Evolutionary conservation across 2,888 invertebrate species (phyloP), one percentile per base, ranked within the genome.

Genomic region (Colostygia pectinataria): DNA sequence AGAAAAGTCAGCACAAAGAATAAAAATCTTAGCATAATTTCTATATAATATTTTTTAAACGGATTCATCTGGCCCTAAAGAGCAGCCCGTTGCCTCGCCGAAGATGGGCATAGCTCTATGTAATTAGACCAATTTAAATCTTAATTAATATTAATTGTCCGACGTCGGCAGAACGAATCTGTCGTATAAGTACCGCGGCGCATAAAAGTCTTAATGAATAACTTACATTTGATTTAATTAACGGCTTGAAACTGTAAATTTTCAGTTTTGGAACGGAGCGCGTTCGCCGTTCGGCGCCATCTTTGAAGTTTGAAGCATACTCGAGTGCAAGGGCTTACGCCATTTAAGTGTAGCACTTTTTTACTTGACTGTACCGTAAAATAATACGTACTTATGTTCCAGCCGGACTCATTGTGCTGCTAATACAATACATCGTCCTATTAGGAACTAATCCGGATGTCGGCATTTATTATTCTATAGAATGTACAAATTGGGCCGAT

Each of bases 101-200:
- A 75, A 83, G 84, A 81, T 80, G 81, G 81, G 72, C 78, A 52
- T 46, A 80, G 80, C 77, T 86, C 87, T 83, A 85, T 83, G 81
- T 87, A 90, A 89, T 90, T 88, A 90, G 86, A 88, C 87, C 89
- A 89, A 90, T 90, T 90, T 88, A 90, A 89, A 88, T 90, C 87
- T 84, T 89, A 90, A 90, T 89, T 90, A 88, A 87, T 90, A 90
- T 88, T 89, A 90, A 90, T 90, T 90, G 89, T 88, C 75, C 72
- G 75, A 83, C 82, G 87, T 81, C 83, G 83, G 83, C 82, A 81
- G 85, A 83, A 85, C 85, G 87, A 88, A 89, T 89, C 87, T 85
- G 85, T 82, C 83, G 84, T 82, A 79, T 74, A 80, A 77, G 83
- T 82, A 86, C 82, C 63, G 69, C 70, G 75, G 69, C 54, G 74